Evolutionary conservation across 1,140 invertebrate genomes (phyloP).

Genomic region (Diachasmimorpha longicaudata): DNA sequence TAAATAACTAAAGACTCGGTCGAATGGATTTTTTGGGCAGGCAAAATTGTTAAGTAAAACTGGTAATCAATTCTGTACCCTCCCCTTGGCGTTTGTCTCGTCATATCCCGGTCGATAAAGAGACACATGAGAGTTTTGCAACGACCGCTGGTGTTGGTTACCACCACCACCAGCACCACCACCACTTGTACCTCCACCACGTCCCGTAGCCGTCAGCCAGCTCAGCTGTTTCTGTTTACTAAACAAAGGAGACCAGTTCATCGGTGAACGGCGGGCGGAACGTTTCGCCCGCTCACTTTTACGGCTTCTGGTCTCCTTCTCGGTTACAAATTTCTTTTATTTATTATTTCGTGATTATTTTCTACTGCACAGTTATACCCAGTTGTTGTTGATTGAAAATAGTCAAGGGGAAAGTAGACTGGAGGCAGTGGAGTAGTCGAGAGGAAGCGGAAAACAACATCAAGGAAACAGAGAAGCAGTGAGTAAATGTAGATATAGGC

Average conservation of each 20-base stretch:
- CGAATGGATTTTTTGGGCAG: background rate
- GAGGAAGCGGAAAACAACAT: background rate
- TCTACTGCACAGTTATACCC: background rate
- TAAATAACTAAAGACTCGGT: background rate
- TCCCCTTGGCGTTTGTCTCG: background rate
- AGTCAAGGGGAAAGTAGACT: background rate
- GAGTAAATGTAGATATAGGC: background rate
- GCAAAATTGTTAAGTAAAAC: no score
- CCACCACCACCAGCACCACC: conserved; percentile 22
- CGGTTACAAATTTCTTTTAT: background rate
- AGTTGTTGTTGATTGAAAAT: background rate
- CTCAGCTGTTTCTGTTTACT: conserved; percentile 60
- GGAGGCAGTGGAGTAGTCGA: background rate
- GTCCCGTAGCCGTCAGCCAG: conserved; percentile 19
- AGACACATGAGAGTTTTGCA: background rate
- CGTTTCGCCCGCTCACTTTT: conserved; percentile 27
- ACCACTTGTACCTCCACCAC: conserved; percentile 20
- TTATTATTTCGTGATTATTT: background rate
- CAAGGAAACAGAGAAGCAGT: background rate
- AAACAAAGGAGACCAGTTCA: conserved; percentile 55
- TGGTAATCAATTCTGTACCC: no score
- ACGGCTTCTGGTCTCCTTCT: background rate
- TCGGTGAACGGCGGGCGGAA: conserved; percentile 46
- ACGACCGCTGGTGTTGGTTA: conserved; percentile 8
- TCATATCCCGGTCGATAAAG: conserved; percentile 9